phyloP scores from a whole-genome alignment of 2,888 invertebrate species.

The Apamea sordens region DNA sequence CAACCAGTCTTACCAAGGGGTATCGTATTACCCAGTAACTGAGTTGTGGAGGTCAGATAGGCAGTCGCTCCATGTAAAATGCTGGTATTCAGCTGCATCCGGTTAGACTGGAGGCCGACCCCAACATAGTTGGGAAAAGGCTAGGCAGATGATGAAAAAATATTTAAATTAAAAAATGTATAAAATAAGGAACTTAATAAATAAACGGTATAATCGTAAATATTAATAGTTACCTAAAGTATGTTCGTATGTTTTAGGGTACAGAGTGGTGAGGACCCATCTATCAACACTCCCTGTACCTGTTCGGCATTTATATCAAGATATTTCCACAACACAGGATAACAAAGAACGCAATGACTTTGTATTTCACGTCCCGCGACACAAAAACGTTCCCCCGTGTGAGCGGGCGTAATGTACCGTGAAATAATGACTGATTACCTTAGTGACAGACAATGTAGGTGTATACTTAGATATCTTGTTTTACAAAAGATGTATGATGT shows the following conservation, averaged over 20 bases:
- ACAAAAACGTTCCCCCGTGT: conserved; percentile 62
- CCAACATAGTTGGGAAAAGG: too few species aligned
- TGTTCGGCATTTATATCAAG: background rate
- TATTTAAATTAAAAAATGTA: too few species aligned
- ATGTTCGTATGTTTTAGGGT: background rate
- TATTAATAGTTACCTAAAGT: too few species aligned
- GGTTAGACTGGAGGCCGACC: too few species aligned
- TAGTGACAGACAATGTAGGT: conserved; percentile 27
- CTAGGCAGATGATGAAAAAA: too few species aligned
- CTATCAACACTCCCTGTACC: background rate
- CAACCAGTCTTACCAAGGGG: too few species aligned
- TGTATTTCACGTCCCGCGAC: conserved; percentile 35
- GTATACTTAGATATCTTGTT: background rate
- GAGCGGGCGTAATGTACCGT: conserved; percentile 76
- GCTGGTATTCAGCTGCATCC: too few species aligned
- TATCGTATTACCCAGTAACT: too few species aligned
- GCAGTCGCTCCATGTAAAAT: too few species aligned
- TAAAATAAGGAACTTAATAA: background rate
- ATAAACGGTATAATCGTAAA: background rate
- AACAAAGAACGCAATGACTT: conserved; percentile 57
- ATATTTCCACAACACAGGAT: conserved; percentile 12
- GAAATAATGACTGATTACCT: conserved; percentile 79
- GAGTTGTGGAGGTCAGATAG: too few species aligned
- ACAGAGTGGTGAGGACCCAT: background rate
- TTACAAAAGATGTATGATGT: background rate